Conservation (phyloP, 2,888 invertebrate genomes). For the Eudemis profundana region DNA sequence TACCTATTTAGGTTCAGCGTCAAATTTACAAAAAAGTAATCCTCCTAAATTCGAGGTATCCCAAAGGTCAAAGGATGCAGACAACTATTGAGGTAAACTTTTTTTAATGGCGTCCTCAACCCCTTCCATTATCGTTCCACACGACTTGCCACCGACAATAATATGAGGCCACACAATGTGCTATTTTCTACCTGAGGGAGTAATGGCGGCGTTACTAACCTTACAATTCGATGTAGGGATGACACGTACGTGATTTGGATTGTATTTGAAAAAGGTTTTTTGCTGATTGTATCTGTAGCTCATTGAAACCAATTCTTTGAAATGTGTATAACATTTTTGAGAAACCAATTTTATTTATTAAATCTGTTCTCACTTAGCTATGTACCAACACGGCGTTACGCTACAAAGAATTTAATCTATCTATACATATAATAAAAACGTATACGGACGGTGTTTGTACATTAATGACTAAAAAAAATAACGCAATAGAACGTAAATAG, state of each 20-base stretch:
- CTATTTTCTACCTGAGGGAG: constrained; percentile 44
- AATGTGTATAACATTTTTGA: no score
- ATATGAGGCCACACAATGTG: constrained; percentile 39
- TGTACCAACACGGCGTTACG: no score
- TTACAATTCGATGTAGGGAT: constrained; percentile 19
- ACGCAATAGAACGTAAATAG: no score
- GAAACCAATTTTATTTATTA: no score
- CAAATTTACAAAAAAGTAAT: constrained; percentile 18
- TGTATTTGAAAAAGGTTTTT: not conserved
- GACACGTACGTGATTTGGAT: constrained; percentile 13
- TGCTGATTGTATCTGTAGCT: no score
- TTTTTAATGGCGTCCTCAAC: constrained; percentile 42
- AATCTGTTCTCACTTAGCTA: no score
- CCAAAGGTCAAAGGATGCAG: constrained; percentile 35
- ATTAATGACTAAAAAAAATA: no score
- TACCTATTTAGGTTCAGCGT: not conserved
- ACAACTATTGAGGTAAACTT: constrained; percentile 40
- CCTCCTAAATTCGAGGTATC: constrained; percentile 8
- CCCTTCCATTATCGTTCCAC: constrained; percentile 42
- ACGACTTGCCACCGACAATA: constrained; percentile 37
- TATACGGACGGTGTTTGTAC: no score
- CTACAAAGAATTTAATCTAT: no score
- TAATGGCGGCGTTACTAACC: constrained; percentile 34
- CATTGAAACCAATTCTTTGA: no score
- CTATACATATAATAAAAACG: no score